Conservation (phyloP, 2,888 invertebrate genomes). For the Acrobasis suavella region DNA sequence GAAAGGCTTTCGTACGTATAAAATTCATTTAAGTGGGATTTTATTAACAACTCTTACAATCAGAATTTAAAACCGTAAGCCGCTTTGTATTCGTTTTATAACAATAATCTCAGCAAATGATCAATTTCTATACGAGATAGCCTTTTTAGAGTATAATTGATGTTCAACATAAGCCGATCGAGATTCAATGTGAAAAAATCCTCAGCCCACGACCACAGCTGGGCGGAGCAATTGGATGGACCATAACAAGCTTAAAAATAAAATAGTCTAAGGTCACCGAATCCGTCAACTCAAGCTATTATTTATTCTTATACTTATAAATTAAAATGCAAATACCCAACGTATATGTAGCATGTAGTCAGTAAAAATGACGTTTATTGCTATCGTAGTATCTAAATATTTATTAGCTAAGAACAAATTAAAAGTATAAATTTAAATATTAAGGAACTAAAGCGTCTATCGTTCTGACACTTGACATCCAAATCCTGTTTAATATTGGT, state of each 20-base stretch:
- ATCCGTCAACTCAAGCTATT: constrained; percentile 36
- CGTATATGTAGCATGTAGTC: constrained; percentile 54
- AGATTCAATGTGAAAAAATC: not conserved
- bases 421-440: constrained; percentile 68
- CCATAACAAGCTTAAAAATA: constrained; percentile 24
- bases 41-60: not conserved
- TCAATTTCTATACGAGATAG: constrained; percentile 3
- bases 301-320: constrained; percentile 48
- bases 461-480: constrained; percentile 53
- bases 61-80: not conserved
- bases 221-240: constrained; percentile 9
- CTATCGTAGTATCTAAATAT: constrained; percentile 60
- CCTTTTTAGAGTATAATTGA: constrained; percentile 7
- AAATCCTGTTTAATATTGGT: constrained; percentile 65
- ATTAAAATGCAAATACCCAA: constrained; percentile 50
- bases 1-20: too few species aligned
- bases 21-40: not conserved
- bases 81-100: not conserved
- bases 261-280: constrained; percentile 34
- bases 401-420: constrained; percentile 70
- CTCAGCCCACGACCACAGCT: constrained; percentile 6
- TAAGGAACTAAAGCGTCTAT: constrained; percentile 51
- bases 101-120: constrained; percentile 1
- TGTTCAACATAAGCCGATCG: constrained; percentile 3
- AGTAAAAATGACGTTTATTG: constrained; percentile 61